Conservation (phyloP, 2,113 vertebrate genomes). For the Ceuthmochares aereus region DNA sequence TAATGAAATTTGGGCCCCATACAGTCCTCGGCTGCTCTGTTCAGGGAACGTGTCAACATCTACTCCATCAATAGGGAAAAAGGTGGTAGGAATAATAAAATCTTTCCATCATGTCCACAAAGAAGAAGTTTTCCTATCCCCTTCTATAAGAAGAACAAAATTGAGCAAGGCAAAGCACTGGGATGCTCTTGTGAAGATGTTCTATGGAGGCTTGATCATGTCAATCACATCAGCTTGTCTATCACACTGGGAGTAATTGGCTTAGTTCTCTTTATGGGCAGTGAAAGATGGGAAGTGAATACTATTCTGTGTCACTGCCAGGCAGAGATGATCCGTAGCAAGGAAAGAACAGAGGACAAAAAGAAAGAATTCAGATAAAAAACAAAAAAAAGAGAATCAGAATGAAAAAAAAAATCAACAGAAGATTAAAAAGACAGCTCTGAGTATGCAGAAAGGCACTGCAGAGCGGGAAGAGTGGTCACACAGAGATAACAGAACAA, state of each 20-base stretch:
- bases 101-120: not conserved
- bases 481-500: not conserved
- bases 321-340: not conserved
- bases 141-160: not conserved
- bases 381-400: not conserved
- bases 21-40: not conserved
- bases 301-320: not conserved
- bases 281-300: not conserved
- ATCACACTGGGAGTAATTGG: not conserved
- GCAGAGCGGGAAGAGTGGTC: rapidly evolving
- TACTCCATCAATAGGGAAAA: not conserved
- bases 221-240: not conserved
- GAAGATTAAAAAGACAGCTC: not conserved
- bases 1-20: not conserved
- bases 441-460: not conserved
- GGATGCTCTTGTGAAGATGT: not conserved
- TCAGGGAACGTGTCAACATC: not conserved
- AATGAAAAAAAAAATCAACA: not conserved
- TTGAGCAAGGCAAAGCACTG: not conserved
- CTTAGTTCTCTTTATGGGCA: not conserved
- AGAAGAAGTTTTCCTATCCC: not conserved
- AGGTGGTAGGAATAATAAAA: not conserved
- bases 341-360: not conserved
- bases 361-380: no score
- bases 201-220: not conserved